Evolutionary conservation across 2,113 vertebrate species (phyloP), one percentile per base, ranked within the genome.

Genomic region (Thalassoma bifasciatum): DNA sequence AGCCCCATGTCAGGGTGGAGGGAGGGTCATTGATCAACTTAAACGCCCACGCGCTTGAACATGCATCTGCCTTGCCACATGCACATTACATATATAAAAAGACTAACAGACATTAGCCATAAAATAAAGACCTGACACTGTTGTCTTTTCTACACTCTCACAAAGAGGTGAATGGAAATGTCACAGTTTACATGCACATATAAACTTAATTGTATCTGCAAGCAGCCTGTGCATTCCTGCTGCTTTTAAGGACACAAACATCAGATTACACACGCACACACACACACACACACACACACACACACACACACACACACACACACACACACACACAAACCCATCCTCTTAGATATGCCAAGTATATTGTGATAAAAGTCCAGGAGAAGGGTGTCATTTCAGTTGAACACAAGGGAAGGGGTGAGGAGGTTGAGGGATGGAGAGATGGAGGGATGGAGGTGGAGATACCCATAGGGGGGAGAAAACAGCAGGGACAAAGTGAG

Each of bases 301-400:
- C 5, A 61, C n/a, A 47, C 36, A 70, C 22, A 53, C 21, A 50
- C 26, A 44, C 38, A 64, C 17, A 61, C 37, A 16, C 5, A 61
- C n/a, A 47, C 36, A 70, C 22, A 53, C 21, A 50, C 26, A 44
- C 38, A 64, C 17, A 61, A n/a, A n/a, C n/a, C n/a, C 37, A 50
- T 77, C 30, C n/a, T 19, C 47, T 60, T 21, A 57, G 49, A 57
- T 13, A 56, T 58, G n/a, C 42, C 40, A 53, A 42, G 10, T 44
- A 10, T 34, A 69, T 56, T 51, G 5, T 23, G 61, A 54, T 50
- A 8, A 67, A 68, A 61, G 62, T 62, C 53, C 26, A 16, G 74
- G 58, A 78, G 79, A 13, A n/a, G n/a, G 36, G 37, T 58, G 61
- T 71, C 58, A 68, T 77, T 81, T 85, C 64, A 77, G 42, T 57